Percentiles rank a stretch among this genome's conserved stretches.
Evolutionary conservation across 1,140 invertebrate genomes (phyloP).

Genomic region (Drusus annulatus): DNA sequence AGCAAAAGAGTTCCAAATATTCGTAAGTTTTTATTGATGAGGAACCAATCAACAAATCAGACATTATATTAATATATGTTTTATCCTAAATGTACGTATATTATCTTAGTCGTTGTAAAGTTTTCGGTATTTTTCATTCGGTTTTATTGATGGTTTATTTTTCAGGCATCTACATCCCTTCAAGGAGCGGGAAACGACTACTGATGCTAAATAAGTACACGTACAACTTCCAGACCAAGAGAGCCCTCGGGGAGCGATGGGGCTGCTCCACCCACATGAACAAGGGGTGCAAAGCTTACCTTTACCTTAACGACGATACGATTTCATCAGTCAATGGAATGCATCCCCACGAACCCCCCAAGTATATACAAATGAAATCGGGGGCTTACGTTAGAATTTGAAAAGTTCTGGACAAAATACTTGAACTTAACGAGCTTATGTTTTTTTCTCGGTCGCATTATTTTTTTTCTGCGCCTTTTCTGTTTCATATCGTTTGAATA

Average conservation of each 20-base stretch:
- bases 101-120: too few relatives aligned
- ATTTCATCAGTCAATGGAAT: conserved; percentile 9
- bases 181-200: conserved; percentile 11
- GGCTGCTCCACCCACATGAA: conserved; percentile 37
- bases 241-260: conserved; percentile 25
- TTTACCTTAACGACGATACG: conserved; percentile 6
- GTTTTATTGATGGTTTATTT: too few relatives aligned
- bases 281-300: conserved; percentile 37
- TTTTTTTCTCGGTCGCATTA: too few relatives aligned
- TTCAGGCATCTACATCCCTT: conserved; percentile 21
- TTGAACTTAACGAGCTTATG: too few relatives aligned
- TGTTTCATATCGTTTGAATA: too few relatives aligned
- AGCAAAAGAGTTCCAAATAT: too few relatives aligned
- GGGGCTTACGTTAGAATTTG: neutral
- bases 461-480: too few relatives aligned
- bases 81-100: too few relatives aligned
- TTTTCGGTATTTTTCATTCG: too few relatives aligned
- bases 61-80: too few relatives aligned
- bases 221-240: neutral
- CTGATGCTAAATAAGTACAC: conserved; percentile 13
- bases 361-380: neutral
- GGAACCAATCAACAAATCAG: too few relatives aligned
- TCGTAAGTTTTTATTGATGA: too few relatives aligned
- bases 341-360: conserved; percentile 11
- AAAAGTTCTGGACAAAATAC: neutral